A percentile compares a stretch with the other conserved stretches of the same genome.
These are phyloP conservation scores for Watsonalla cultraria DNA, from an alignment of 2,888 invertebrate species.

Conservation along the genomic window DNA sequence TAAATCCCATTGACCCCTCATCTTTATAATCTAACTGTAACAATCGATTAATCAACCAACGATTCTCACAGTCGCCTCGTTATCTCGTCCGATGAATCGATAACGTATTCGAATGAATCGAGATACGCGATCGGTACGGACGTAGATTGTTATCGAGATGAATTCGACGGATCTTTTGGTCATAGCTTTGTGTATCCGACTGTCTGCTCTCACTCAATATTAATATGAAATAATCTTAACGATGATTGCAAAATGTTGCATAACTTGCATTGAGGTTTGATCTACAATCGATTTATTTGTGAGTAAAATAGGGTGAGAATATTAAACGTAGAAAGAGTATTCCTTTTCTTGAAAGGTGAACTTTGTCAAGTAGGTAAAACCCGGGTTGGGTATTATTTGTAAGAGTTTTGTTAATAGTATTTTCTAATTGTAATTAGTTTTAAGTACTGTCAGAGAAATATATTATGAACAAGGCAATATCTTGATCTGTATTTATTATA, in stretches of 20 bases:
- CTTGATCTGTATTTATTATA: too few species aligned
- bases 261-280: too few species aligned
- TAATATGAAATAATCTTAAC: background rate
- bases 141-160: background rate
- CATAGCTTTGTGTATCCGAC: background rate
- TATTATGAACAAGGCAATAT: too few species aligned
- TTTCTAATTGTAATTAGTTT: too few species aligned
- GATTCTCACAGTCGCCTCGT: background rate
- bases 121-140: background rate
- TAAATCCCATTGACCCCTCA: background rate
- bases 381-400: too few species aligned
- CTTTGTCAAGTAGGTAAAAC: too few species aligned
- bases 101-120: background rate
- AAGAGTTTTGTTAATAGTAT: too few species aligned
- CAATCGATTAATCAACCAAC: background rate
- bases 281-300: too few species aligned
- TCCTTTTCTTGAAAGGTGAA: too few species aligned
- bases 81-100: background rate
- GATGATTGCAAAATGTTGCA: background rate
- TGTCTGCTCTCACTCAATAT: background rate
- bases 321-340: too few species aligned
- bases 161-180: background rate
- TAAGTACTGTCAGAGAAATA: too few species aligned
- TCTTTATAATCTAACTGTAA: background rate
- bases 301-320: too few species aligned